phyloP scores from a whole-genome alignment of 2,113 vertebrate genomes.

The Istiophorus platypterus region DNA sequence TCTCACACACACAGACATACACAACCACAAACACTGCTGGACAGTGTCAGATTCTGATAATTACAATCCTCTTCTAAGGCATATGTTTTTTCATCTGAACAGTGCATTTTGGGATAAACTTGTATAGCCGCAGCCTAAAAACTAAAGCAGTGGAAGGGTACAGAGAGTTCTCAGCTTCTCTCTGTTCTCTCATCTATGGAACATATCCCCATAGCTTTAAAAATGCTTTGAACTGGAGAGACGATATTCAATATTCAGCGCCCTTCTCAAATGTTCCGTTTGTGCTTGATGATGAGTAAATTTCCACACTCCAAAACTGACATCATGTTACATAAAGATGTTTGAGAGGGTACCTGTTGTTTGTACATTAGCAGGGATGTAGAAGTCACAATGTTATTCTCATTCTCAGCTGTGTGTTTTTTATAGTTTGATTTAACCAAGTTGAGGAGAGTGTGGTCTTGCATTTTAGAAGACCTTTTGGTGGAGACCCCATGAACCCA shows the following conservation, averaged over 20 bases:
- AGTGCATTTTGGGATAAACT: background rate
- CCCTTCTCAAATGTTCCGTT: conserved; percentile 35
- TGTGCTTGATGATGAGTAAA: conserved; percentile 18
- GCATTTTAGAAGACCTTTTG: background rate
- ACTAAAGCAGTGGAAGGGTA: conserved; percentile 19
- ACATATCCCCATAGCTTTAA: conserved; percentile 30
- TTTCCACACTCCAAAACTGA: conserved; percentile 6
- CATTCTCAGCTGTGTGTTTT: background rate
- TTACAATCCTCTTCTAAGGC: background rate
- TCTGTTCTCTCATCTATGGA: conserved; percentile 36
- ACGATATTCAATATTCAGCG: conserved; percentile 61
- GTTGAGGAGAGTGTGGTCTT: background rate
- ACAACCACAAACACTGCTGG: background rate
- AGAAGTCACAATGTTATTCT: conserved; percentile 1
- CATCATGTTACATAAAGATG: conserved; percentile 4
- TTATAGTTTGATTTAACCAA: background rate
- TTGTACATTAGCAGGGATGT: background rate
- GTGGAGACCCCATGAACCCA: too few species aligned
- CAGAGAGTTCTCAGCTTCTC: conserved; percentile 45
- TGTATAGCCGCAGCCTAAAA: conserved; percentile 21
- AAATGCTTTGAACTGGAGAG: conserved; percentile 45
- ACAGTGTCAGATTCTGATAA: conserved; percentile 8
- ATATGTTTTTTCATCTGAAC: background rate
- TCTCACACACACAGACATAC: background rate
- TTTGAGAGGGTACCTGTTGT: conserved; percentile 1